phyloP scores from a whole-genome alignment of 2,113 vertebrate species.

The Rhinichthys klamathensis region DNA sequence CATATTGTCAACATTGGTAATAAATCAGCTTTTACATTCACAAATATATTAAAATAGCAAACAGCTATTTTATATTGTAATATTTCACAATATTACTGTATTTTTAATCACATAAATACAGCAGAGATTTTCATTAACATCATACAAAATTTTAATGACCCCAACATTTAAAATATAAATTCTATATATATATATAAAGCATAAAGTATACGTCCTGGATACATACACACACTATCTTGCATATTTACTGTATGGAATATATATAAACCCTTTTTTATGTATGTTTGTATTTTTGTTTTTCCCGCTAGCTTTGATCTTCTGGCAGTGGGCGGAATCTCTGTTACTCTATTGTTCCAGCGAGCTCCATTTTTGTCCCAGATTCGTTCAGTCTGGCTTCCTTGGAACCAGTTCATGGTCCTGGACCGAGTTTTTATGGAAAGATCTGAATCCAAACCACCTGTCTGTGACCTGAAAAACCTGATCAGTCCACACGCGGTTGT shows the following conservation, averaged over 20 bases:
- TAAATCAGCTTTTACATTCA: too few relatives aligned
- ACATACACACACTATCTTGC: neutral
- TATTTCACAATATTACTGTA: too few relatives aligned
- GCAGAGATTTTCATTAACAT: too few relatives aligned
- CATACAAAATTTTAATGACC: too few relatives aligned
- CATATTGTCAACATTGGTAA: too few relatives aligned
- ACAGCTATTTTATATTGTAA: too few relatives aligned
- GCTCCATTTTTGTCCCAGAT: slow-evolving; percentile 92
- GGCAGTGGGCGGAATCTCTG: slow-evolving; percentile 89
- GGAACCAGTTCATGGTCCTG: slow-evolving; percentile 94
- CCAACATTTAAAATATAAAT: too few relatives aligned
- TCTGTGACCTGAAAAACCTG: slow-evolving; percentile 87
- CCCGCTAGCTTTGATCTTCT: slow-evolving; percentile 91
- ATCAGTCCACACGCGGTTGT: slow-evolving; percentile 92
- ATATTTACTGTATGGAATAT: neutral
- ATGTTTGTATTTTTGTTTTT: slow-evolving; percentile 30
- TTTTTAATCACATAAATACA: too few relatives aligned
- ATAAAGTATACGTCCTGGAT: too few relatives aligned
- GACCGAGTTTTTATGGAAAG: slow-evolving; percentile 93
- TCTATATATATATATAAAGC: neutral
- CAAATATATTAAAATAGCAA: too few relatives aligned
- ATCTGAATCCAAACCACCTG: slow-evolving; percentile 71
- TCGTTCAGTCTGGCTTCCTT: slow-evolving; percentile 93
- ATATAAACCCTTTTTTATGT: neutral
- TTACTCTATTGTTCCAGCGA: slow-evolving; percentile 92